Conservation (phyloP, 2,113 vertebrate genomes). For the Oncorhynchus nerka region DNA sequence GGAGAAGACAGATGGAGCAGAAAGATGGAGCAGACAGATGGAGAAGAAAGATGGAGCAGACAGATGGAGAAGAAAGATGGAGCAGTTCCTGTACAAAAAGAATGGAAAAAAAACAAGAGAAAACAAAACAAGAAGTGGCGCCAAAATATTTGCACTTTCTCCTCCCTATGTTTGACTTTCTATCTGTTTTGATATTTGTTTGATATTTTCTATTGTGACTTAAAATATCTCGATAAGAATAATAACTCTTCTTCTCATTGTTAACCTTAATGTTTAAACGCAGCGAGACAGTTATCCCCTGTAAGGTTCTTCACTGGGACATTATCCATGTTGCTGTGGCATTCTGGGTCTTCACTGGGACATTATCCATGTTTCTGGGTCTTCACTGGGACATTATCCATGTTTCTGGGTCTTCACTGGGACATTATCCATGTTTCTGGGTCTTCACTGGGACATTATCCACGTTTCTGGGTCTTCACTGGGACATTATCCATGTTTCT, state of each 20-base stretch:
- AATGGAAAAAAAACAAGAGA: slow-evolving; percentile 31
- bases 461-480: too few relatives aligned
- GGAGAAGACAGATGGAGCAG: background rate
- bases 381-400: too few relatives aligned
- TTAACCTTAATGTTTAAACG: background rate
- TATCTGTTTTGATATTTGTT: slow-evolving; percentile 54
- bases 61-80: too few relatives aligned
- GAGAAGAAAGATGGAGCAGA: background rate
- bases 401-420: too few relatives aligned
- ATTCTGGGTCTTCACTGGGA: too few relatives aligned
- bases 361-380: too few relatives aligned
- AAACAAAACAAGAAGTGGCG: slow-evolving; percentile 62
- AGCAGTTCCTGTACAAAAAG: slow-evolving; percentile 24
- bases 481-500: too few relatives aligned
- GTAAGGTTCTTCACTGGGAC: too few relatives aligned
- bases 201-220: slow-evolving; percentile 47
- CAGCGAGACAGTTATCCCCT: too few relatives aligned
- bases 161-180: slow-evolving; percentile 68
- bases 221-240: slow-evolving; percentile 13
- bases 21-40: slow-evolving; percentile 27
- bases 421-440: too few relatives aligned
- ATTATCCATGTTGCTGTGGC: too few relatives aligned
- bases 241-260: background rate
- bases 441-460: too few relatives aligned
- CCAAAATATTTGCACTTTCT: slow-evolving; percentile 84